Conservation (phyloP, 2,888 invertebrate species). For the Bombyx huttoni region DNA sequence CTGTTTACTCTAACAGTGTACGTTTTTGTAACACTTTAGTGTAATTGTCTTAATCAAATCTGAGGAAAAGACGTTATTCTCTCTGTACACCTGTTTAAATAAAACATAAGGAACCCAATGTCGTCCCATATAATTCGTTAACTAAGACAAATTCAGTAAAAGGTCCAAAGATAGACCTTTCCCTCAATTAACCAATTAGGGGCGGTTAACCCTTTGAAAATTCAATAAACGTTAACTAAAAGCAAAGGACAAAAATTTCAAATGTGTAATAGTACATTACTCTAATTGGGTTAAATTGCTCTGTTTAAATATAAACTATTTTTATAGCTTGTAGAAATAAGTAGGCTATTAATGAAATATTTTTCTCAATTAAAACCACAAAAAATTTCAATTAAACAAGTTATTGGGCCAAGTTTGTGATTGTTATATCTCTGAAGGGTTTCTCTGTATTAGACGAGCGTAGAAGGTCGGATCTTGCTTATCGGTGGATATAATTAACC, state of each 20-base stretch:
- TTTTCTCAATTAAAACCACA: background rate
- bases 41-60: no score
- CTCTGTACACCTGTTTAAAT: background rate
- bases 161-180: conserved; percentile 33
- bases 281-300: background rate
- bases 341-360: background rate
- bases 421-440: background rate
- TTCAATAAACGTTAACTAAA: conserved; percentile 31
- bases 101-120: conserved; percentile 3
- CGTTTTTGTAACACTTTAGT: no score
- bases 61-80: background rate
- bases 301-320: no score
- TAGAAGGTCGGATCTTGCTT: background rate
- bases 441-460: background rate
- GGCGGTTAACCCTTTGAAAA: conserved; percentile 31
- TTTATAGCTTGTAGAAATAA: background rate
- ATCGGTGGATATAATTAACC: background rate
- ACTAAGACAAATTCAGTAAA: conserved; percentile 33
- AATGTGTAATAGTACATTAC: conserved; percentile 5
- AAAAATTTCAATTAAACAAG: background rate
- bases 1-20: no score
- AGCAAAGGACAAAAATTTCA: conserved; percentile 13
- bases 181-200: conserved; percentile 39
- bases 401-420: background rate
- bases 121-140: conserved; percentile 23